Evolutionary conservation across 1,140 invertebrate genomes (phyloP).

Genomic region (Drosophila melanica): DNA sequence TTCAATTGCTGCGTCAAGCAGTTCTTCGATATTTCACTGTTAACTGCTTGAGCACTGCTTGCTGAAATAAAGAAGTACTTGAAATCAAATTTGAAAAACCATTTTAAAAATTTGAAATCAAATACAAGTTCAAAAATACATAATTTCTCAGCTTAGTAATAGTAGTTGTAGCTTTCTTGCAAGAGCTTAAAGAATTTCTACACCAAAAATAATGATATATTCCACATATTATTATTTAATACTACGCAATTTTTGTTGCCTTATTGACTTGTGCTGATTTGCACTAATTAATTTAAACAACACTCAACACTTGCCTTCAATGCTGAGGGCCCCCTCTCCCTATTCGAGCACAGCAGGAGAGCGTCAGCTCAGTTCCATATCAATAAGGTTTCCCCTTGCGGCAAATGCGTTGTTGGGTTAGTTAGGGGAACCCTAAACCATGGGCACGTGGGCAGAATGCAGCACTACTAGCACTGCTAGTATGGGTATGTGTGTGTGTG

Average conservation of each 20-base stretch:
- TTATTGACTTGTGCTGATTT: background rate
- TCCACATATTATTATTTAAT: too few relatives aligned
- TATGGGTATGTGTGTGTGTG: constrained; percentile 14
- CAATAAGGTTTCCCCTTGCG: constrained; percentile 45
- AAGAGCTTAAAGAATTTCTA: too few relatives aligned
- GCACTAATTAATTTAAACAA: constrained; percentile 24
- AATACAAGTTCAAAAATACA: too few relatives aligned
- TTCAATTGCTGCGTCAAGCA: background rate
- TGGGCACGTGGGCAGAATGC: constrained; percentile 58
- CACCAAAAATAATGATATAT: too few relatives aligned
- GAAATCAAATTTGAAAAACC: too few relatives aligned
- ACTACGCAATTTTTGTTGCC: background rate
- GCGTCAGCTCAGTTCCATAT: constrained; percentile 23
- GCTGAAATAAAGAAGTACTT: background rate
- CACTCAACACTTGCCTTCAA: constrained; percentile 56
- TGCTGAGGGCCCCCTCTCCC: constrained; percentile 40
- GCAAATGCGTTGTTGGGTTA: background rate
- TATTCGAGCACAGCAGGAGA: constrained; percentile 57
- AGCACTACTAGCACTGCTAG: constrained; percentile 29
- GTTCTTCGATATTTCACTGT: background rate
- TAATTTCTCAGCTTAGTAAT: too few relatives aligned
- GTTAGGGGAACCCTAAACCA: constrained; percentile 24
- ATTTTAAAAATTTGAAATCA: too few relatives aligned
- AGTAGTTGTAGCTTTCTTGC: too few relatives aligned
- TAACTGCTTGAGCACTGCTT: constrained; percentile 19